Evolutionary conservation across 1,140 invertebrate genomes (phyloP).

Genomic region (Caerostris extrusa): DNA sequence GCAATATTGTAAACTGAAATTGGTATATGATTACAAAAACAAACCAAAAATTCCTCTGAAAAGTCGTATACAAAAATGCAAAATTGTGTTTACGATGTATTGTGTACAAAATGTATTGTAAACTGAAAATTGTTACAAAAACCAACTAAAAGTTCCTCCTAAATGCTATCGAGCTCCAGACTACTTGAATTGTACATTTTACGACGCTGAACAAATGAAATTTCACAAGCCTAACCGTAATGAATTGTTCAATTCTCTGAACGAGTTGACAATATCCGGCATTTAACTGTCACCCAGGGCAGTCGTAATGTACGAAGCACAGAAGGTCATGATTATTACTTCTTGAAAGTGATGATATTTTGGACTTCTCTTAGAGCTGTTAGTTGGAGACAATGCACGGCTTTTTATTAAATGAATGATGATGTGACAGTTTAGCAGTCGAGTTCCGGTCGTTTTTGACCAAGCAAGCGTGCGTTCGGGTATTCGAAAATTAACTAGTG

Average conservation of each 20-base stretch:
- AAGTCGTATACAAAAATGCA: too few relatives aligned
- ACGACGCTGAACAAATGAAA: conserved; percentile 8
- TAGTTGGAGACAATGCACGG: conserved; percentile 33
- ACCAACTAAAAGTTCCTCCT: not conserved
- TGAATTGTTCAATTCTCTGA: conserved; percentile 60
- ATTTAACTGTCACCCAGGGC: not conserved
- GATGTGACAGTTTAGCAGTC: not conserved
- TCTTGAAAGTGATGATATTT: conserved; percentile 17
- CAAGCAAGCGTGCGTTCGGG: not conserved
- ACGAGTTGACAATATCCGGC: conserved; percentile 62
- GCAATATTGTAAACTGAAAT: too few relatives aligned
- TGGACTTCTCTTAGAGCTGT: not conserved
- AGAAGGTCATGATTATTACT: conserved; percentile 48
- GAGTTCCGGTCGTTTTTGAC: conserved; percentile 6
- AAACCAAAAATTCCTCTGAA: too few relatives aligned
- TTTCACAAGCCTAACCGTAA: conserved; percentile 31
- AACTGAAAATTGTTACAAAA: too few relatives aligned
- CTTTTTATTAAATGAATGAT: conserved; percentile 36
- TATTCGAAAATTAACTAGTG: not conserved
- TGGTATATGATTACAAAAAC: too few relatives aligned
- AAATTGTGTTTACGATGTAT: too few relatives aligned
- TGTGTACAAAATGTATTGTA: too few relatives aligned
- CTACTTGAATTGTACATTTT: not conserved
- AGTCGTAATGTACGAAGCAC: conserved; percentile 20
- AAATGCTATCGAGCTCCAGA: not conserved